A percentile compares a stretch with the other conserved stretches of the same genome.
Evolutionary conservation across 2,888 invertebrate species (phyloP).

Genomic region (Eupithecia dodoneata): DNA sequence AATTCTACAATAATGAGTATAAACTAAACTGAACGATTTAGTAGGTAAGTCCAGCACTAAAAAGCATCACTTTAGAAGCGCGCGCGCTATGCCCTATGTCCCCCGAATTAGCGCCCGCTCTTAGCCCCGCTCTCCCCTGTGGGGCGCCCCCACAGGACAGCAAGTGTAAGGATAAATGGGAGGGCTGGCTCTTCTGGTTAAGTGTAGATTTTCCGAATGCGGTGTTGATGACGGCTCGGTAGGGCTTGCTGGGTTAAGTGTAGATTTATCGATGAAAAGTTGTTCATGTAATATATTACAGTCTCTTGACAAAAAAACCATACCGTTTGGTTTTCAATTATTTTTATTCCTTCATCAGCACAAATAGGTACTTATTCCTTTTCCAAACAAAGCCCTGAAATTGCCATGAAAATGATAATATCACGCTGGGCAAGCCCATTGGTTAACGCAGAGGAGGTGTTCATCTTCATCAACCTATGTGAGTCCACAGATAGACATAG

Average conservation of each 20-base stretch:
- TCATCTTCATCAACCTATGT: no score
- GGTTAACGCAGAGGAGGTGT: no score
- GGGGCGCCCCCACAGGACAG: slow-evolving; percentile 68
- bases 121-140: slow-evolving; percentile 48
- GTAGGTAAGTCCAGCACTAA: slow-evolving; percentile 51
- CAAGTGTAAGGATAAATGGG: slow-evolving; percentile 84
- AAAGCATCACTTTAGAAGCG: slow-evolving; percentile 69
- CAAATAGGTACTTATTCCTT: neutral
- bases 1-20: neutral
- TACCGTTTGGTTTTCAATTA: neutral
- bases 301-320: neutral
- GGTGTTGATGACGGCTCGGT: slow-evolving; percentile 82
- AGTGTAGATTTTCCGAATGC: slow-evolving; percentile 85
- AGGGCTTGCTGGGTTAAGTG: slow-evolving; percentile 48
- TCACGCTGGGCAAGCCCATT: no score
- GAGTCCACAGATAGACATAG: no score
- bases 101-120: slow-evolving; percentile 66
- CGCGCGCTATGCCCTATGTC: slow-evolving; percentile 74
- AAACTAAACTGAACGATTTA: neutral
- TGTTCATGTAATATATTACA: neutral
- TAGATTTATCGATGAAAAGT: slow-evolving; percentile 52
- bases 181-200: slow-evolving; percentile 84
- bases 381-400: no score
- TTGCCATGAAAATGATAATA: no score
- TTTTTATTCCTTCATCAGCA: neutral